These are phyloP conservation scores for Schmidtea mediterranea DNA, from an alignment of 1,140 invertebrate species.

Conservation along the genomic window DNA sequence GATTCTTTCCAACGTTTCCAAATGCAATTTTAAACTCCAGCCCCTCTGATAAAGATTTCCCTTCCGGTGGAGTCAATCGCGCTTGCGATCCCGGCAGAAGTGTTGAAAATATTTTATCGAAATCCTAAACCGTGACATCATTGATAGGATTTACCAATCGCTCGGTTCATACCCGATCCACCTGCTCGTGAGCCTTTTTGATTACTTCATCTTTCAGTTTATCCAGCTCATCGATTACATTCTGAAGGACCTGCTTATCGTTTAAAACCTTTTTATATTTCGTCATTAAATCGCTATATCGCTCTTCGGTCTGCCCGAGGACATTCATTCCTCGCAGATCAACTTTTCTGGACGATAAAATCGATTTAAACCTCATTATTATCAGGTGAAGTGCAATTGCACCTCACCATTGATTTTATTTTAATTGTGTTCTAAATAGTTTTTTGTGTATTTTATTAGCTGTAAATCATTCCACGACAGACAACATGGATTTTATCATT, in stretches of 20 bases:
- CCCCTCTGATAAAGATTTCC: conserved; percentile 46
- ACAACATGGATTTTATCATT: too few species aligned
- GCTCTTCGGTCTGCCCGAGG: conserved; percentile 53
- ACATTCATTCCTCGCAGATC: conserved; percentile 59
- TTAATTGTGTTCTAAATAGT: too few species aligned
- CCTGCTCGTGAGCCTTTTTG: conserved; percentile 46
- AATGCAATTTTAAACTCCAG: conserved; percentile 75
- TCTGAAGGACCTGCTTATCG: conserved; percentile 37
- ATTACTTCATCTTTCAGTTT: conserved; percentile 57
- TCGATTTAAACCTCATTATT: too few species aligned
- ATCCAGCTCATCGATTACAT: conserved; percentile 58
- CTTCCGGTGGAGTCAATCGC: conserved; percentile 46
- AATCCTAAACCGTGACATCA: too few species aligned
- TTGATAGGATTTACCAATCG: not conserved
- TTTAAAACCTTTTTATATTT: conserved; percentile 55
- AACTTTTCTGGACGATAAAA: conserved; percentile 44
- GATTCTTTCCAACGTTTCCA: conserved; percentile 85
- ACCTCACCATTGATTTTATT: too few species aligned
- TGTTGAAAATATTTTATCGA: conserved; percentile 76
- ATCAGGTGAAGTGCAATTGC: conserved; percentile 23
- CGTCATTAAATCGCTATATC: conserved; percentile 47
- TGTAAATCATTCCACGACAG: too few species aligned
- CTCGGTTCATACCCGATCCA: conserved; percentile 13
- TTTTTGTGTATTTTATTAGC: too few species aligned
- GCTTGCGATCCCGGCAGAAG: conserved; percentile 63